Percentiles rank a stretch among this genome's conserved stretches.
These are phyloP conservation scores for Drosophila biarmipes DNA, from an alignment of 1,140 invertebrate species.

Conservation along the genomic window DNA sequence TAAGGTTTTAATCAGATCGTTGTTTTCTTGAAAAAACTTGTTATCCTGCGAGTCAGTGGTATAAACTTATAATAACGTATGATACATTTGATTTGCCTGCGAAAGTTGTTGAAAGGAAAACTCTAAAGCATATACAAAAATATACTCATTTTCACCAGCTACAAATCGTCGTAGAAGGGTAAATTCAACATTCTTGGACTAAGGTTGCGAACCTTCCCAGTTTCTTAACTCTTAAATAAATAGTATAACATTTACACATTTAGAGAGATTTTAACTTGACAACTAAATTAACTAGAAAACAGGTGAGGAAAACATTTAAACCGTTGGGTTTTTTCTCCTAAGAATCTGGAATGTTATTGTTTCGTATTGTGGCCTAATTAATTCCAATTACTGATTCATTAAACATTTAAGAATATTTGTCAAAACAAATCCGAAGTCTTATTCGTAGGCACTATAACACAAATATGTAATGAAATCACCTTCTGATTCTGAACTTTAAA, in stretches of 20 bases:
- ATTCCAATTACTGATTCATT: not conserved
- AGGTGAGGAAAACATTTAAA: not conserved
- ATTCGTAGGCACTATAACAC: constrained; percentile 9
- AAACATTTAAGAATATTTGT: constrained; percentile 4
- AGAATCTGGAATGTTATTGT: constrained; percentile 1
- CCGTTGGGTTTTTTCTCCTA: not conserved
- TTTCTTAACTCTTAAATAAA: constrained; percentile 3
- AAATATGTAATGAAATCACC: constrained; percentile 8
- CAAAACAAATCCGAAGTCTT: not conserved
- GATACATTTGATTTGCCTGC: constrained; percentile 5
- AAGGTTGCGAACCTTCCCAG: not conserved
- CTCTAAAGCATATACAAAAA: not conserved
- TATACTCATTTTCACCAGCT: not conserved
- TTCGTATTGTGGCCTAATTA: not conserved
- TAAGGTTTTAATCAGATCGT: constrained; percentile 10
- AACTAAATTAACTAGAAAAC: constrained; percentile 1
- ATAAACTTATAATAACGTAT: not conserved
- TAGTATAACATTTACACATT: not conserved
- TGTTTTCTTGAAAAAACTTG: constrained; percentile 1
- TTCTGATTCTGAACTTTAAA: constrained; percentile 5
- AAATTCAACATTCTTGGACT: not conserved
- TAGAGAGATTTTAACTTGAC: not conserved
- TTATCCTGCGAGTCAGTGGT: constrained; percentile 6
- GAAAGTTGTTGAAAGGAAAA: not conserved
- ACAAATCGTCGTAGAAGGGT: not conserved